Base-by-base conservation (phyloP, 2,888 invertebrate genomes). In the Monopis laevigella region DNA sequence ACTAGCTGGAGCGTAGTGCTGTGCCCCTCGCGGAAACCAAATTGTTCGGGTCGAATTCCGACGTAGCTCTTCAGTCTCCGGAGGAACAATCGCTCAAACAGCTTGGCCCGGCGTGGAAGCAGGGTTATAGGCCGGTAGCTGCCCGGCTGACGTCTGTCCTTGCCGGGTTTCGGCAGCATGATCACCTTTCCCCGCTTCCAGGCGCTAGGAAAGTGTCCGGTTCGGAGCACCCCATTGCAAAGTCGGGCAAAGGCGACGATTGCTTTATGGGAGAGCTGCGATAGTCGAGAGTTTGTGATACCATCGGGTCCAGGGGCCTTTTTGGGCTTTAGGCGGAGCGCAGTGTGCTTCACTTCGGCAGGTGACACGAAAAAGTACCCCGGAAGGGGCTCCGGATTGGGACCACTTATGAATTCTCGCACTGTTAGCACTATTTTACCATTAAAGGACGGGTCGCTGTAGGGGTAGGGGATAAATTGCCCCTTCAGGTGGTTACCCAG, bases 151-250 rank as follows among this genome's bases (percentile, higher is more conserved):
- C 26, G 8, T n/a, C 2, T 6, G 36, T 51, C 41, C 19, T 48
- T 50, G 10, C 51, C 51, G 11, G 47, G 48, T 18, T 52, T 52
- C 1, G 47, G 50, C 1, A 49, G 27, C 43, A 45, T 42, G 21
- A 49, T 45, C 6, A 51, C 48, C 14, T 41, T 39, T 27, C 42
- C 46, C 3, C 2, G 11, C 39, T 48, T 47, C 47, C 50, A 50
- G 11, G 13, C 4, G 1, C 10, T 36, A 0, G 52, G 51, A 30
- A 45, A 49, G 43, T 51, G 49, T 3, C 49, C 48, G 5, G 45
- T 42, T n/a, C 51, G 42, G 17, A 53, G 17, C 5, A 48, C 45
- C 8, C 48, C 48, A 29, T 49, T 52, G 38, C 40, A 51, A 0
- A 52, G 40, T 1, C 45, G 29, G 3, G 50, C 41, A 1, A 48